Base-by-base conservation (phyloP, 1,140 invertebrate species). In the Saxidomus purpurata region DNA sequence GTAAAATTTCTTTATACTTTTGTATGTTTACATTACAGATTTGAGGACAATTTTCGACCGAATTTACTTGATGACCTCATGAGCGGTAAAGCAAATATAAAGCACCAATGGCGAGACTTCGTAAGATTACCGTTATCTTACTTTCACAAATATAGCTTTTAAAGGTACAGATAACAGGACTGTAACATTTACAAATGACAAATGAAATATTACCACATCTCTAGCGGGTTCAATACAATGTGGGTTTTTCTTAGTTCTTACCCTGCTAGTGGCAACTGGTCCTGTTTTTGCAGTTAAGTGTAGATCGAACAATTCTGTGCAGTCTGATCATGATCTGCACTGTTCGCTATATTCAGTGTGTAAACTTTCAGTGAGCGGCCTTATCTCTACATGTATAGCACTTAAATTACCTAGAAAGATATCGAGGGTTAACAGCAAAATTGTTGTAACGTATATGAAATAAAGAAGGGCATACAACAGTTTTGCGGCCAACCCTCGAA, bases 31-130 rank as follows among this genome's bases (percentile, higher is more conserved):
- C 71, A 76, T 76, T 47, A 9, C 9, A 47, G 40, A 76, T 76
- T 76, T 76, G 15, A 76, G 71, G 71, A 76, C 71, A 76, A 1
- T 25, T 25, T 76, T 2, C 40, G 71, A 47, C 71, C 71, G 40
- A 47, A 47, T 76, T 47, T 76, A 76, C 71, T 43, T 43, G 25
- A 49, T 76, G 71, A 76, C 71, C 71, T 76, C 40, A 76, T 43
- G 40, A 40, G 38, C 11, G 1, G 40, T 43, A 34, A 28, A n/a
- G 40, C 40, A 76, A 76, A 76, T 43, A 76, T 76, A 43, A 63
- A 25, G 40, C 38, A 49, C 71, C 40, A 49, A 76, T 76, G n/a
- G 17, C 11, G 19, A 47, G 25, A n/a, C n/a, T 19, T 76, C 34
- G n/a, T 43, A 49, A 22, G 71, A 76, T 43, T 76, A 43, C 19